Evolutionary conservation across 2,113 vertebrate species (phyloP).

Genomic region (Gavialis gangeticus): DNA sequence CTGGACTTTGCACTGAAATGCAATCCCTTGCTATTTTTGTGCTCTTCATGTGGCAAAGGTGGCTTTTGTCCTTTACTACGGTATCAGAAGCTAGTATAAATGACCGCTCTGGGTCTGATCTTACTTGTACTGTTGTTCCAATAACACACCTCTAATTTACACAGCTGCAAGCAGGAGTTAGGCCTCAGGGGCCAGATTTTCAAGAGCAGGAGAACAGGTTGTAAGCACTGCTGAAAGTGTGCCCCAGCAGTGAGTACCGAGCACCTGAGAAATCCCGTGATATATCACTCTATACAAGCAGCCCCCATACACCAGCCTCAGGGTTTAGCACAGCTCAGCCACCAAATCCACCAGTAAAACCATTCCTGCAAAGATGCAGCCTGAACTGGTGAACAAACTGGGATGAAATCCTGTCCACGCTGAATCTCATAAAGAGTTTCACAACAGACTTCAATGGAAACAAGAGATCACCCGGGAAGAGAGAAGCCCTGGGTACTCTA

Average conservation of each 20-base stretch:
- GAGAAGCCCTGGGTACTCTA: not conserved
- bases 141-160: not conserved
- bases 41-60: rapidly evolving
- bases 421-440: not conserved
- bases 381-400: not conserved
- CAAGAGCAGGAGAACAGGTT: not conserved
- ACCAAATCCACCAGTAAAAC: not conserved
- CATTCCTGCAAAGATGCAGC: not conserved
- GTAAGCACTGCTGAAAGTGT: not conserved
- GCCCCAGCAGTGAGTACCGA: not conserved
- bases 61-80: not conserved
- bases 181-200: not conserved
- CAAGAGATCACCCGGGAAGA: not conserved
- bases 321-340: not conserved
- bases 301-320: not conserved
- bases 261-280: not conserved
- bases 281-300: too few species aligned
- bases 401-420: not conserved
- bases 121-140: rapidly evolving
- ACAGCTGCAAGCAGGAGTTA: not conserved
- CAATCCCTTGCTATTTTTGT: not conserved
- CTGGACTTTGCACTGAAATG: not conserved
- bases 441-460: not conserved
- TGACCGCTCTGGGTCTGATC: not conserved
- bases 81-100: not conserved